These are phyloP conservation scores for Steromphala cineraria DNA, from an alignment of 2,888 invertebrate genomes.

Conservation along the genomic window DNA sequence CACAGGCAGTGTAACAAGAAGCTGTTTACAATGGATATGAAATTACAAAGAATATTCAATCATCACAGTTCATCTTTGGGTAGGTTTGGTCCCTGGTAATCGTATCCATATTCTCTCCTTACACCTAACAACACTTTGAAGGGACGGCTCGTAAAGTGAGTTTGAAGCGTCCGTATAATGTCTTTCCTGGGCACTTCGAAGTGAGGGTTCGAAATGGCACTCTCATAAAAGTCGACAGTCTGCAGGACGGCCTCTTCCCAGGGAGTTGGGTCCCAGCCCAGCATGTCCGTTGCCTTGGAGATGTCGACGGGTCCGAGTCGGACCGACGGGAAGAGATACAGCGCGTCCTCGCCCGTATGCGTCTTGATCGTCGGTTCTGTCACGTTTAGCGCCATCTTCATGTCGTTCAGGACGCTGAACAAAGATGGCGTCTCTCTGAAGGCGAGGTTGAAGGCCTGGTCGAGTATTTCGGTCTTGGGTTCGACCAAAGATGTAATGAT, in stretches of 20 bases:
- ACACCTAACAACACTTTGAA: constrained; percentile 50
- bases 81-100: constrained; percentile 18
- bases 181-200: constrained; percentile 59
- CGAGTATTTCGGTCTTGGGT: constrained; percentile 42
- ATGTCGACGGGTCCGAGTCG: constrained; percentile 73
- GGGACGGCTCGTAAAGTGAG: constrained; percentile 54
- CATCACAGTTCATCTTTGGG: constrained; percentile 38
- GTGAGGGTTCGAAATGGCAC: constrained; percentile 60
- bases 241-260: constrained; percentile 68
- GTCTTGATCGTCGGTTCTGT: constrained; percentile 39
- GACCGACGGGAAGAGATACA: constrained; percentile 75
- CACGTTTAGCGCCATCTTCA: constrained; percentile 50
- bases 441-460: constrained; percentile 75
- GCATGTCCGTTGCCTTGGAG: constrained; percentile 66
- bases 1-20: too few species aligned
- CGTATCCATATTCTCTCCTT: constrained; percentile 47
- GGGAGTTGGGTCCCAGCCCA: constrained; percentile 73
- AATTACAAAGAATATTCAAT: too few species aligned
- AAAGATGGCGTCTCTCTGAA: constrained; percentile 71
- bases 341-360: constrained; percentile 49
- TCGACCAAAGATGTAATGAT: constrained; percentile 59
- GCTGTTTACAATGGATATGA: too few species aligned
- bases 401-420: constrained; percentile 62
- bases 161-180: constrained; percentile 62
- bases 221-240: constrained; percentile 74